These are phyloP conservation scores for Argopecten irradians DNA, from an alignment of 1,140 invertebrate species.

Conservation along the genomic window DNA sequence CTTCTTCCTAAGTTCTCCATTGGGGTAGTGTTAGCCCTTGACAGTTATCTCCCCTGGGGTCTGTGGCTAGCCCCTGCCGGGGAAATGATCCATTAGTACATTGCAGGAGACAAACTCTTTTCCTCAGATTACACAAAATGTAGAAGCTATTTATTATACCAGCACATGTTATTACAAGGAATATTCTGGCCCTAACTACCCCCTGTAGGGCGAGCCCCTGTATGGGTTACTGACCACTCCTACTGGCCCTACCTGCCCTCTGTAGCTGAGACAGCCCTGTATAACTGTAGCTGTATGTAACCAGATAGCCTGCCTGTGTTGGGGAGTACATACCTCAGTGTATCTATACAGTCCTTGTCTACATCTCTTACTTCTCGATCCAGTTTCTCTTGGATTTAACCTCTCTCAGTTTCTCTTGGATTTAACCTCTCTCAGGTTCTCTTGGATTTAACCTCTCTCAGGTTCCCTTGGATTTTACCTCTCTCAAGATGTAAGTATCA, in stretches of 20 bases:
- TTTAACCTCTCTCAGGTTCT: background rate
- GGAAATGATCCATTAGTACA: too few species aligned
- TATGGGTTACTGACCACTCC: background rate
- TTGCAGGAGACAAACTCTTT: too few species aligned
- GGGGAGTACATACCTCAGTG: conserved; percentile 4
- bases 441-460: background rate
- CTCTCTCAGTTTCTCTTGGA: background rate
- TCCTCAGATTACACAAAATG: too few species aligned
- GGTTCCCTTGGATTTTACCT: background rate
- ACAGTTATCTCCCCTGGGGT: too few species aligned
- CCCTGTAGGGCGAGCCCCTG: background rate
- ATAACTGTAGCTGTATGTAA: background rate
- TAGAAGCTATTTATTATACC: background rate
- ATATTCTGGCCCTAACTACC: background rate
- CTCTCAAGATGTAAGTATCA: background rate
- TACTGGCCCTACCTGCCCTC: background rate
- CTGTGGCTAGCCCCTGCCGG: too few species aligned
- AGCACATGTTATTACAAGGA: background rate
- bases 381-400: background rate
- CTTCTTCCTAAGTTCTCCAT: too few species aligned
- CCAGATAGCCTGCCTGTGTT: background rate
- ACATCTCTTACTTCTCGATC: background rate
- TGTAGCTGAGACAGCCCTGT: background rate
- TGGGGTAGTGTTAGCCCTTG: too few species aligned
- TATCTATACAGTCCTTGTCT: background rate